These are phyloP conservation scores for Tetramorium parvispinum DNA, from an alignment of 1,140 invertebrate species.

Conservation along the genomic window DNA sequence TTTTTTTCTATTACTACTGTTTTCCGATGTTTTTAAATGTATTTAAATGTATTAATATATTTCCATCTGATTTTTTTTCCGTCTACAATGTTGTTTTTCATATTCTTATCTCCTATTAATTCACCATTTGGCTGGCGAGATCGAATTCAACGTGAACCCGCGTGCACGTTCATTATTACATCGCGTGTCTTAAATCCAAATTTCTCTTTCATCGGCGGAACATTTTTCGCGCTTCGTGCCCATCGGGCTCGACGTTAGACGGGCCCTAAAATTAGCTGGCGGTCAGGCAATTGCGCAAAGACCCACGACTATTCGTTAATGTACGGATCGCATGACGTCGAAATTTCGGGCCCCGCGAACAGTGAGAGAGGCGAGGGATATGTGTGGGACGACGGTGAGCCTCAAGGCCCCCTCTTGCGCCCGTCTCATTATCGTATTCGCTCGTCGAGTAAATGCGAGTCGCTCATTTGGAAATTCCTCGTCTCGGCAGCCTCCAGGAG, in stretches of 20 bases:
- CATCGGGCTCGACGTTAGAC: slow-evolving; percentile 18
- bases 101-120: slow-evolving; percentile 13
- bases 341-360: slow-evolving; percentile 64
- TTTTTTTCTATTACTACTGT: neutral
- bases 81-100: neutral
- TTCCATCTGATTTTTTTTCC: neutral
- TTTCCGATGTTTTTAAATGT: neutral
- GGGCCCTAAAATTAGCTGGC: slow-evolving; percentile 57
- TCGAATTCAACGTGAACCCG: neutral
- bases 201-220: slow-evolving; percentile 54
- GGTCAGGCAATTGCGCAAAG: slow-evolving; percentile 61
- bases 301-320: slow-evolving; percentile 73
- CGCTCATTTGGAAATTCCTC: slow-evolving; percentile 58
- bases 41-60: too few relatives aligned
- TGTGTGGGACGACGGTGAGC: slow-evolving; percentile 40
- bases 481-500: slow-evolving; percentile 22
- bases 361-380: neutral
- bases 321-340: slow-evolving; percentile 79
- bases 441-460: slow-evolving; percentile 57
- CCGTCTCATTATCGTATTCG: slow-evolving; percentile 66
- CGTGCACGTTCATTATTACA: slow-evolving; percentile 49
- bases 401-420: slow-evolving; percentile 39
- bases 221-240: slow-evolving; percentile 56
- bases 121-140: neutral
- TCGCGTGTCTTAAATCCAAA: slow-evolving; percentile 52